Base-by-base conservation (phyloP, 2,113 vertebrate genomes). In the Agelaius tricolor region DNA sequence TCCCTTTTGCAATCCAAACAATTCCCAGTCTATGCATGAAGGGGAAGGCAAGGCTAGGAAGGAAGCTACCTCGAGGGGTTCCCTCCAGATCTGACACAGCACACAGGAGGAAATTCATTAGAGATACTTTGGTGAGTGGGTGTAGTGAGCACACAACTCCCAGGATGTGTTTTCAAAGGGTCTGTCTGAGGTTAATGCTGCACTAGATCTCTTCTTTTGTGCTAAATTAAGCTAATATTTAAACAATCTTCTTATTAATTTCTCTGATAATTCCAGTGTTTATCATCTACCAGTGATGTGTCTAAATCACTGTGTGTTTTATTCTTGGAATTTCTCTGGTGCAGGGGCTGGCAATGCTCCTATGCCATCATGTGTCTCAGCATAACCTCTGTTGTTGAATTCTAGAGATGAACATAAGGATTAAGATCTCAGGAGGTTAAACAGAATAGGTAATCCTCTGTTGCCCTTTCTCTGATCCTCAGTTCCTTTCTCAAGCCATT, bases 221-320 rank as follows among this genome's bases (percentile, higher is more conserved):
- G 69, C 73, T 95, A 81, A 92, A 90, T 91, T 72, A 78, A 44
- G 41, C 81, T 94, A 96, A 94, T 95, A 92, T 94, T 94, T 97
- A 90, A 95, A 57, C 86, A 93, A 68, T 44, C 44, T 58, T 71
- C 80, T 57, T 84, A 89, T 28, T 95, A 94, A 84, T 93, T 81
- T 92, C 68, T 80, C 46, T 51, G 71, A 91, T 92, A 91, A 92
- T 94, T 92, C 73, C 57, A 52, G 17, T 84, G 94, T 91, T 89
- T 76, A 16, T 85, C 7, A 8, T 87, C 78, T 74, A 65, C 46
- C 17, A 24, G 46, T 43, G 27, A 33, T 0, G 3, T 35, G 20
- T 83, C 51, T 47, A 51, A 59, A 65, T 35, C n/a, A 69, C 24
- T 23, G 11, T 15, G 43, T 69, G 20, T 68, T 94, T 76, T 76